Conservation (phyloP, 1,140 invertebrate genomes). For the Pogonognathellus flavescens region DNA sequence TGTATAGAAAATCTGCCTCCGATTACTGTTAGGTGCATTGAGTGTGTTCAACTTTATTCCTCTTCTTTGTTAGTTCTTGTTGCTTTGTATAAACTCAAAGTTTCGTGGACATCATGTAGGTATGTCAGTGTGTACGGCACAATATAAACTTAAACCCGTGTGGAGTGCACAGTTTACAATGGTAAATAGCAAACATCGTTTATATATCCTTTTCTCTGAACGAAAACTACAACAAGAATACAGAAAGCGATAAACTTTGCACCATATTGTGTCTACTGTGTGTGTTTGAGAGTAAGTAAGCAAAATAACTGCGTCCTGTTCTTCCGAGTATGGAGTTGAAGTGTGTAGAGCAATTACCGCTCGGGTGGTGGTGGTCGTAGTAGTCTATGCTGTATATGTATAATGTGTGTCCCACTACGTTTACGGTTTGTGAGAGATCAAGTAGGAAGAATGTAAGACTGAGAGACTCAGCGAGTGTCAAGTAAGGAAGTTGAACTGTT, state of each 20-base stretch:
- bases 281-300: neutral
- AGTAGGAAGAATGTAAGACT: neutral
- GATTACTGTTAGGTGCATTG: too few species aligned
- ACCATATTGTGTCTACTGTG: slow-evolving; percentile 15
- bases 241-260: slow-evolving; percentile 40
- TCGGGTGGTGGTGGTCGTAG: neutral
- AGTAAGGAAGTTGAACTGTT: neutral
- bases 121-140: too few species aligned
- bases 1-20: neutral
- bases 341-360: slow-evolving; percentile 24
- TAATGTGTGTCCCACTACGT: neutral
- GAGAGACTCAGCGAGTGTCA: neutral
- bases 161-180: too few species aligned
- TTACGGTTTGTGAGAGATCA: neutral
- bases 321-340: neutral
- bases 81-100: too few species aligned
- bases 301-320: neutral
- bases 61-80: too few species aligned
- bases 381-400: neutral
- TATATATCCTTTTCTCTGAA: too few species aligned
- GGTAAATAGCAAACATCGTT: too few species aligned
- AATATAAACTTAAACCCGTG: too few species aligned
- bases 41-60: neutral
- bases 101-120: too few species aligned
- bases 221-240: neutral